Evolutionary conservation across 2,888 invertebrate genomes (phyloP).

Genomic region (Lepidocyrtoides sp.): DNA sequence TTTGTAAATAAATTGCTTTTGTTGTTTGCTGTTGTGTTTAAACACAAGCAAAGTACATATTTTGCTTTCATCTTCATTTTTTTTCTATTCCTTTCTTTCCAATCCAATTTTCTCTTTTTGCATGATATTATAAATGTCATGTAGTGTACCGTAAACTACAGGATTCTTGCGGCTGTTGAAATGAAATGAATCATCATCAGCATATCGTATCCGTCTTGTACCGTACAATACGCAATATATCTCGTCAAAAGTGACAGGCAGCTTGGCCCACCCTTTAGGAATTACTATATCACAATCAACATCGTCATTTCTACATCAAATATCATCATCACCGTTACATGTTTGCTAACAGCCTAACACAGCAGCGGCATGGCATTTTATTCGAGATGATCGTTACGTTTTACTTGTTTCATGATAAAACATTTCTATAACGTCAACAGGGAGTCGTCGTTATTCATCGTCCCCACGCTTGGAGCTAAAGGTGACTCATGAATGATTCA

Average conservation of each 20-base stretch:
- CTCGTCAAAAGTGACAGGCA: slow-evolving; percentile 63
- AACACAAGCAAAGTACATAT: background rate
- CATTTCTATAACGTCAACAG: slow-evolving; percentile 23
- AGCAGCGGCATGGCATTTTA: background rate
- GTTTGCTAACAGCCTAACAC: background rate
- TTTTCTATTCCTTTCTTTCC: slow-evolving; percentile 50
- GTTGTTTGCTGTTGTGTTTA: background rate
- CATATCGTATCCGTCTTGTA: slow-evolving; percentile 50
- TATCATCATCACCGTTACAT: slow-evolving; percentile 41
- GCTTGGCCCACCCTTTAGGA: slow-evolving; percentile 66
- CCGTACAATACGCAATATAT: slow-evolving; percentile 61
- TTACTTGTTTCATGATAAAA: background rate
- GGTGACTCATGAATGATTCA: slow-evolving; percentile 39
- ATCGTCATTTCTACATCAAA: slow-evolving; percentile 26
- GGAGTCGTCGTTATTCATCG: background rate
- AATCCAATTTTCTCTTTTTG: slow-evolving; percentile 70
- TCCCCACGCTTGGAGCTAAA: slow-evolving; percentile 1
- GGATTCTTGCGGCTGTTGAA: slow-evolving; percentile 62
- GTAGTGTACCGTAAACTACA: slow-evolving; percentile 49
- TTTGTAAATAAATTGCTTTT: slow-evolving; percentile 11
- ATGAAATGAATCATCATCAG: slow-evolving; percentile 68
- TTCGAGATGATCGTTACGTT: background rate
- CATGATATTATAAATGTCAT: slow-evolving; percentile 46
- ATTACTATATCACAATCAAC: slow-evolving; percentile 66
- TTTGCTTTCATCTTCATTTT: slow-evolving; percentile 54